phyloP scores from a whole-genome alignment of 2,888 invertebrate genomes.

The Tachina lurida region DNA sequence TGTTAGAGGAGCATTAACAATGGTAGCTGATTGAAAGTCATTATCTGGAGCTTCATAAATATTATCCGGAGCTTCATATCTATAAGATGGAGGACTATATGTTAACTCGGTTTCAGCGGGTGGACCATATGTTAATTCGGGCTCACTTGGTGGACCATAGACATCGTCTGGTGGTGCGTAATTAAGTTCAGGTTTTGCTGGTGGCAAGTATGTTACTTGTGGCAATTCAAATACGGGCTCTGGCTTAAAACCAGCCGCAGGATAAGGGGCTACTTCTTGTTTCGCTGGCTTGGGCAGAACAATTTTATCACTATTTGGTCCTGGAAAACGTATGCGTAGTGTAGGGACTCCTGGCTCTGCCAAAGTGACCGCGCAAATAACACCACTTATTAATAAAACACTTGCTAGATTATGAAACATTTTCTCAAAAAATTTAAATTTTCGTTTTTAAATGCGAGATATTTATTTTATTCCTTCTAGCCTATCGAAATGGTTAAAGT shows the following conservation, averaged over 20 bases:
- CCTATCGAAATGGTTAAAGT: constrained; percentile 40
- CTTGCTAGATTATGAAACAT: constrained; percentile 37
- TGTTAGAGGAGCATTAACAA: constrained; percentile 66
- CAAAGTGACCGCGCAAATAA: constrained; percentile 6
- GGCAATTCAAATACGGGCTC: constrained; percentile 79
- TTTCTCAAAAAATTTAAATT: not conserved
- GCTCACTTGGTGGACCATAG: constrained; percentile 75
- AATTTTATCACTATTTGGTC: constrained; percentile 72
- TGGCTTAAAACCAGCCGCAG: constrained; percentile 78
- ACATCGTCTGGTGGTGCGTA: constrained; percentile 75
- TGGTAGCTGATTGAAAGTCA: constrained; percentile 62
- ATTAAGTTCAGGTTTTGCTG: constrained; percentile 74
- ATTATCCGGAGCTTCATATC: constrained; percentile 73
- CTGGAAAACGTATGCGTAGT: constrained; percentile 76
- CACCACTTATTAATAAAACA: constrained; percentile 39
- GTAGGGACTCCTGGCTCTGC: constrained; percentile 55
- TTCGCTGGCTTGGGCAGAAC: constrained; percentile 46
- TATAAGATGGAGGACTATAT: constrained; percentile 74
- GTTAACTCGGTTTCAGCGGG: constrained; percentile 44
- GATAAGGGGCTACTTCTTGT: constrained; percentile 76
- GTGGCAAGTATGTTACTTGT: constrained; percentile 70
- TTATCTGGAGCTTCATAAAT: constrained; percentile 77
- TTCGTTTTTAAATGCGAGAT: not conserved
- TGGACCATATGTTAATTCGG: constrained; percentile 63
- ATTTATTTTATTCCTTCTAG: constrained; percentile 25